Evolutionary conservation across 2,113 vertebrate species (phyloP), one percentile per base, ranked within the genome.

Genomic region (Myxocyprinus asiaticus): DNA sequence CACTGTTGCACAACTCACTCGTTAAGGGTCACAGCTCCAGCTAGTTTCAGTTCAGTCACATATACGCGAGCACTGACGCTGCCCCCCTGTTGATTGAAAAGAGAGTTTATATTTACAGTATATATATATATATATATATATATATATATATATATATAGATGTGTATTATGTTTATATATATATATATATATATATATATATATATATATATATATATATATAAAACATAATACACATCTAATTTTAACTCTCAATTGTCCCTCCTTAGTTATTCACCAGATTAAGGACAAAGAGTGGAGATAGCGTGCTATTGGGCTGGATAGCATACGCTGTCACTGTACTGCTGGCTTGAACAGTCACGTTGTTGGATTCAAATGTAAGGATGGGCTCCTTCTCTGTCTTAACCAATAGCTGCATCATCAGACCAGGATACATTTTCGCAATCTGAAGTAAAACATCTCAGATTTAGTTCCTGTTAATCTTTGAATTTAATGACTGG

Each of bases 211-310:
- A n/a, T n/a, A n/a, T n/a, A n/a, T n/a, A n/a, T n/a, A n/a, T n/a
- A n/a, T n/a, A n/a, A n/a, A n/a, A n/a, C n/a, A n/a, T n/a, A n/a
- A n/a, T n/a, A n/a, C n/a, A n/a, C n/a, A n/a, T n/a, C 4, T 2
- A 8, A 47, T 9, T 50, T 53, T 10, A 53, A 11, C 8, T 10
- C 17, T 11, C 72, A 45, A 45, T 7, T 15, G 33, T 73, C 58
- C 15, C 3, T 4, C 12, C 7, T 44, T 56, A 7, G 12, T 66
- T 5, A 89, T 90, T 45, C 71, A 93, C 93, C 89, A 92, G 0
- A 69, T 91, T 89, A 0, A 93, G 84, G 51, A 91, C 71, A 56
- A 94, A 94, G 43, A 94, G 89, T 4, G 90, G 89, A 5, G 88
- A 73, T 0, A 92, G 90, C 0, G 89, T 91, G 62, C 15, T 12